Base-by-base conservation (phyloP, 2,797 vertebrate species). In the Adelosebastes latens region DNA sequence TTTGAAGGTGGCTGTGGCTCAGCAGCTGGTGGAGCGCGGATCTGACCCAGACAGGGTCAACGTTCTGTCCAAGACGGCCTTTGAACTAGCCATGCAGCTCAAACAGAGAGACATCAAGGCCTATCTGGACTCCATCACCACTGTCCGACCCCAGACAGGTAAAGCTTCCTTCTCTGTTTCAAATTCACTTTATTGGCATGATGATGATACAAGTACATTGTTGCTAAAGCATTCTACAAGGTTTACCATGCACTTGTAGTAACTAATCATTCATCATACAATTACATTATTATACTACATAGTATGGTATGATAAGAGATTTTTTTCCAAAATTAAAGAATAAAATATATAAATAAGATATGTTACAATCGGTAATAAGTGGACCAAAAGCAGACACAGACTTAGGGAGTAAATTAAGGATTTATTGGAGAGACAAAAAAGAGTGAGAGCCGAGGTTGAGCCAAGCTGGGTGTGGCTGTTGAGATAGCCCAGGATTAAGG, bases 91-190 rank as follows among this genome's bases (percentile, higher is more conserved):
- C 4, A 95, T 98, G 82, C 96, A 97, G 88, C 93, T 97, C 31
- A 97, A 96, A 63, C 96, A 98, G 90, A 97, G 97, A 88, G 98
- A 99, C 71, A 94, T 99, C 84, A 97, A 96, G 74, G 93, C 95
- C 74, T 98, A 97, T 77, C 92, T 99, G 93, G 98, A 98, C 93
- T 94, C 97, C 53, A 95, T 98, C 85, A 99, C 98, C 68, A 99
- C 97, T 0, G 94, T 98, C 80, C 94, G 97, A 74, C 97, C 97
- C 1, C 97, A 97, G 88, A 94, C 97, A 93, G 98, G 98, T 98
- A 93, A 11, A 11, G 2, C 31, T 2, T 16, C 53, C 6, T 14
- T 25, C 31, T 59, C 27, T 6, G 14, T n/a, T 36, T 46, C 8
- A 56, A 24, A 18, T 1, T 32, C 14, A 5, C 12, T 65, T 25